A percentile compares a stretch with the other conserved stretches of the same genome.
These are phyloP conservation scores for Paedocypris micromegethes DNA, from an alignment of 2,797 vertebrate species.

Conservation along the genomic window DNA sequence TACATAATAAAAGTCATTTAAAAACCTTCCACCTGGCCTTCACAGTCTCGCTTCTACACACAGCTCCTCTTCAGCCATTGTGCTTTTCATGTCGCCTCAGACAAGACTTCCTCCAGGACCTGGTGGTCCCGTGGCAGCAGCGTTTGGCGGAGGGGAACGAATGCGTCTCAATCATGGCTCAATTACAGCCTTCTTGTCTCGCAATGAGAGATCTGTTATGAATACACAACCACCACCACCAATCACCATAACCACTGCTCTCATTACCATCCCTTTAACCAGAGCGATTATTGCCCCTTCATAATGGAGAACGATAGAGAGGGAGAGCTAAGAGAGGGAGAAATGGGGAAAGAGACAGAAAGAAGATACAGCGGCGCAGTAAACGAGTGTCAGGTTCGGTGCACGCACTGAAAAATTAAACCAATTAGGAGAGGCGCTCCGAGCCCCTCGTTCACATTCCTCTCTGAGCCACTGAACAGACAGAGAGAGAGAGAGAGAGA, in stretches of 20 bases:
- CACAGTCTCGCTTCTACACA: too few species aligned
- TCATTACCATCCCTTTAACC: conserved; percentile 50
- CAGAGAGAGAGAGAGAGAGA: conserved; percentile 27
- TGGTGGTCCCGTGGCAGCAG: neutral
- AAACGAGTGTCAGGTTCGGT: conserved; percentile 51
- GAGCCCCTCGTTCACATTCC: conserved; percentile 48
- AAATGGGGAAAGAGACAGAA: conserved; percentile 20
- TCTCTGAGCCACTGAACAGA: conserved; percentile 49
- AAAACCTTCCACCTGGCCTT: too few species aligned
- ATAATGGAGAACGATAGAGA: conserved; percentile 43
- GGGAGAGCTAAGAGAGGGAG: conserved; percentile 15
- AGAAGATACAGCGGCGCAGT: conserved; percentile 37
- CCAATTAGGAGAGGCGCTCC: conserved; percentile 53
- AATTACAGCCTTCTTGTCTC: conserved; percentile 42
- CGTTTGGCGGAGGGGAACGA: conserved; percentile 27
- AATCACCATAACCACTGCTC: conserved; percentile 47
- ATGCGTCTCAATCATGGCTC: conserved; percentile 48
- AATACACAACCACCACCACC: conserved; percentile 47
- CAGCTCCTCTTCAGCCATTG: neutral
- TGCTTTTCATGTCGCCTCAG: neutral
- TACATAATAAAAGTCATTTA: too few species aligned
- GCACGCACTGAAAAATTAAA: conserved; percentile 57
- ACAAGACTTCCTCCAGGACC: neutral
- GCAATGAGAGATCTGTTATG: conserved; percentile 46
- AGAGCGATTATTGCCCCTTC: conserved; percentile 49